These are phyloP conservation scores for Poeciliopsis prolifica DNA, from an alignment of 2,113 vertebrate species.

Conservation along the genomic window DNA sequence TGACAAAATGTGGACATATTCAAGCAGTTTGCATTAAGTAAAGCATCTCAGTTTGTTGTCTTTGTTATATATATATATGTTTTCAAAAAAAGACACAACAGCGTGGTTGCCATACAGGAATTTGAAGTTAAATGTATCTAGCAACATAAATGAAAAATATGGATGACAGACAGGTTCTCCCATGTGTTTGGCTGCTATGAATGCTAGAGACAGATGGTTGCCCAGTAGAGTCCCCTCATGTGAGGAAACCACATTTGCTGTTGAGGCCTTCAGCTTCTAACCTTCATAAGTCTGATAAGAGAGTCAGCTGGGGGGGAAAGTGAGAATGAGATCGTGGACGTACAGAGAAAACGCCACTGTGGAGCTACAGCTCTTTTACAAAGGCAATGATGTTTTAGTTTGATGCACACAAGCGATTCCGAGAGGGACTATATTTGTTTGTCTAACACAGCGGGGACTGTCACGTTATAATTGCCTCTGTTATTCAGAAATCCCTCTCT, in stretches of 20 bases:
- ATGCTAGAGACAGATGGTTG: constrained; percentile 65
- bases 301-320: constrained; percentile 35
- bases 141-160: constrained; percentile 34
- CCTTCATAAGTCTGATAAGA: constrained; percentile 48
- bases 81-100: too few species aligned
- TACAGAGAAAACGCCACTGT: constrained; percentile 6
- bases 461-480: constrained; percentile 28
- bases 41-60: too few species aligned
- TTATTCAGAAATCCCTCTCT: constrained; percentile 26
- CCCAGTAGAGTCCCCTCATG: constrained; percentile 59
- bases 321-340: constrained; percentile 24
- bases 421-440: constrained; percentile 12
- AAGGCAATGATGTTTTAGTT: background rate
- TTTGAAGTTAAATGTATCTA: constrained; percentile 13
- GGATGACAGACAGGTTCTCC: constrained; percentile 49
- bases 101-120: background rate
- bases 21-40: too few species aligned
- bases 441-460: background rate
- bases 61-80: too few species aligned
- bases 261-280: constrained; percentile 61
- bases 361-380: background rate
- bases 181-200: constrained; percentile 37
- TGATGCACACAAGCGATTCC: background rate
- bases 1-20: too few species aligned
- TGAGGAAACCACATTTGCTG: constrained; percentile 46